Percentiles rank a stretch among this genome's conserved stretches.
Evolutionary conservation across 2,797 vertebrate genomes (phyloP).

Genomic region (Sebastes reedi): DNA sequence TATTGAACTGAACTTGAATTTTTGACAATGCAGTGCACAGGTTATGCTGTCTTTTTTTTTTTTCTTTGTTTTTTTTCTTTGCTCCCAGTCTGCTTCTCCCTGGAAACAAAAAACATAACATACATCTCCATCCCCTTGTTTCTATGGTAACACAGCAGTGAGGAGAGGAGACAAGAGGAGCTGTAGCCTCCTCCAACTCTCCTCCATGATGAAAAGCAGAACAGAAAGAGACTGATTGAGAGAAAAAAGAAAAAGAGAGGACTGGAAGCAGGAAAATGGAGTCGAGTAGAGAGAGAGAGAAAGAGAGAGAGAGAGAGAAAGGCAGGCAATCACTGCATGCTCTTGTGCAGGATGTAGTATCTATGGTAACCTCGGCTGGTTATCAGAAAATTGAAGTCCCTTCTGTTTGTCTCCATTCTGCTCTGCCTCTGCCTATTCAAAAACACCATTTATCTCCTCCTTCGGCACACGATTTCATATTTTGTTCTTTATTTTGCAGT

Average conservation of each 20-base stretch:
- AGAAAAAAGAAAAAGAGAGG: not conserved
- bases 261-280: not conserved
- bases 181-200: slow-evolving; percentile 58
- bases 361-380: slow-evolving; percentile 83
- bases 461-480: slow-evolving; percentile 16
- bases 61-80: not conserved
- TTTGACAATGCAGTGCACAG: not conserved
- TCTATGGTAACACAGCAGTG: slow-evolving; percentile 79
- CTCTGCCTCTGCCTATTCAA: slow-evolving; percentile 23
- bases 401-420: slow-evolving; percentile 58
- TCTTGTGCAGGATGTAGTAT: slow-evolving; percentile 86
- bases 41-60: not conserved
- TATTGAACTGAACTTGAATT: not conserved
- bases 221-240: slow-evolving; percentile 49
- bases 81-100: slow-evolving; percentile 58
- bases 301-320: slow-evolving; percentile 55
- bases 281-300: not conserved
- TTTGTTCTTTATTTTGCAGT: not conserved
- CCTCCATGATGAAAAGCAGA: slow-evolving; percentile 61
- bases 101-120: slow-evolving; percentile 67
- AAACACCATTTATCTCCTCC: slow-evolving; percentile 33
- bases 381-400: slow-evolving; percentile 69
- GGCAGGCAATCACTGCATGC: slow-evolving; percentile 80
- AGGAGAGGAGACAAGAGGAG: slow-evolving; percentile 57
- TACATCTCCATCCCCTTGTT: slow-evolving; percentile 80